Percentiles rank a stretch among this genome's conserved stretches.
Evolutionary conservation across 64 coral and sea anemone genomes (phyloP).

Genomic region (Acropora tenuis): DNA sequence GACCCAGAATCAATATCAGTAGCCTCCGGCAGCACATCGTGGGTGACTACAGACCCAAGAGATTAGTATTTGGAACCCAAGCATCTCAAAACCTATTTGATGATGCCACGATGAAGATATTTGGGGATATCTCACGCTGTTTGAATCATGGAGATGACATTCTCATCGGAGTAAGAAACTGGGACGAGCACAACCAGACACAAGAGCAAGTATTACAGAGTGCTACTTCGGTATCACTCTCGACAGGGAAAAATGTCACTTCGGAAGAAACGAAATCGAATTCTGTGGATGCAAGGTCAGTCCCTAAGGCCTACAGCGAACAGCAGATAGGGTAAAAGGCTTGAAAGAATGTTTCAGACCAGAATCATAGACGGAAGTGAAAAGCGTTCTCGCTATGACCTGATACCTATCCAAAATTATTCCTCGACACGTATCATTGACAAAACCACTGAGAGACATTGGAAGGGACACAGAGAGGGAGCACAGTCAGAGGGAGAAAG

Average conservation of each 20-base stretch:
- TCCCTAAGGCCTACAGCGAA: no score
- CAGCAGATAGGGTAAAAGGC: no score
- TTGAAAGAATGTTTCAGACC: no score
- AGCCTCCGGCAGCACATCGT: background rate
- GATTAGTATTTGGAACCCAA: background rate
- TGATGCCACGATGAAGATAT: background rate
- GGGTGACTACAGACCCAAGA: slow-evolving; percentile 31
- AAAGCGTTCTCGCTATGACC: background rate
- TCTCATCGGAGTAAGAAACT: background rate
- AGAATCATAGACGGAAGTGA: background rate
- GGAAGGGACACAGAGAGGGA: background rate
- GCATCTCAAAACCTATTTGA: background rate
- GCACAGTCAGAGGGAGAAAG: background rate
- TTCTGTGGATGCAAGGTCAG: no score
- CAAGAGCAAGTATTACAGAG: background rate
- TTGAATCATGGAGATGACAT: background rate
- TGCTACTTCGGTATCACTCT: background rate
- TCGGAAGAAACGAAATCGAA: no score
- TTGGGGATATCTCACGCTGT: background rate
- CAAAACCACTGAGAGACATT: background rate
- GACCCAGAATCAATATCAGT: slow-evolving; percentile 14
- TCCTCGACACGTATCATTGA: no score
- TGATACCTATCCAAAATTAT: no score
- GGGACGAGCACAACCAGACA: background rate
- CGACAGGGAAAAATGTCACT: no score